Evolutionary conservation across 2,113 vertebrate species (phyloP).

Genomic region (Phoenicopterus ruber): DNA sequence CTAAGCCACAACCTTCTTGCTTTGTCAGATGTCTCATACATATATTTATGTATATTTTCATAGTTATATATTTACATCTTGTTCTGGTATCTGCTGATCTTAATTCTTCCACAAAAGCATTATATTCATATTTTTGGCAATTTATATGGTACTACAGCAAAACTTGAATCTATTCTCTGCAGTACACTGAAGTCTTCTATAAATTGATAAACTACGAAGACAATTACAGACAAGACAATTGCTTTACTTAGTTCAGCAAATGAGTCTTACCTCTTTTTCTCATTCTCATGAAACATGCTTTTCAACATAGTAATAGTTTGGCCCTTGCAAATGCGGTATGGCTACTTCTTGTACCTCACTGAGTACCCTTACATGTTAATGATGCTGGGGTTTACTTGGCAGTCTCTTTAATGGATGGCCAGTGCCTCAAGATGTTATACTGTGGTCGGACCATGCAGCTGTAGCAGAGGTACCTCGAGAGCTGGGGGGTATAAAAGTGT

Average conservation of each 20-base stretch:
- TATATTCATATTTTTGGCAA: background rate
- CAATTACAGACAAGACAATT: background rate
- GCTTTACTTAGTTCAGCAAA: background rate
- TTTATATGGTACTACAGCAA: background rate
- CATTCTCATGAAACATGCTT: background rate
- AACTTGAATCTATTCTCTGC: background rate
- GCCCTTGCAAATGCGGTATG: background rate
- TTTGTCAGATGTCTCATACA: background rate
- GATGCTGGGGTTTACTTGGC: background rate
- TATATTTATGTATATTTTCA: background rate
- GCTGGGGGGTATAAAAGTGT: background rate
- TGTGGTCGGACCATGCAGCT: background rate
- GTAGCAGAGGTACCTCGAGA: background rate
- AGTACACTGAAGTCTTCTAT: background rate
- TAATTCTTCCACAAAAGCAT: background rate
- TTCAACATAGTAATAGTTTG: background rate
- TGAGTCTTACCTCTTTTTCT: background rate
- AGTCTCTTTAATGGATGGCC: background rate
- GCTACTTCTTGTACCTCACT: background rate
- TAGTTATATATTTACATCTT: background rate
- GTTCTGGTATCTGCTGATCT: background rate
- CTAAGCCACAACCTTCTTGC: background rate
- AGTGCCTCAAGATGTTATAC: rapidly evolving
- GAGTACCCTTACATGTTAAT: no score
- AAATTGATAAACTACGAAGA: background rate